Conservation (phyloP, 2,113 vertebrate genomes). For the Sinocyclocheilus rhinocerous region DNA sequence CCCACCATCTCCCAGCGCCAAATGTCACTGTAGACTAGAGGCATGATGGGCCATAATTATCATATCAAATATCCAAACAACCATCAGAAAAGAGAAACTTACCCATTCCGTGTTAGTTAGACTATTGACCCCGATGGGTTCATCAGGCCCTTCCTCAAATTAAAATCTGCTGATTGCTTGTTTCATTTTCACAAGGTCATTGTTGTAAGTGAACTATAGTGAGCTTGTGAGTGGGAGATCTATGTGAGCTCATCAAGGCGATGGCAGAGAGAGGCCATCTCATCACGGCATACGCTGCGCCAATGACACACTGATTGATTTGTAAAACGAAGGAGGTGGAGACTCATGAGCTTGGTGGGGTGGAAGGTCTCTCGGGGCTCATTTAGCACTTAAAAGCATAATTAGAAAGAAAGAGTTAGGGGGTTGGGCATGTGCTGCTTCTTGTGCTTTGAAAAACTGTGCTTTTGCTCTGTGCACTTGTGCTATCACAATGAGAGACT, state of each 20-base stretch:
- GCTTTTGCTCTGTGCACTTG: not conserved
- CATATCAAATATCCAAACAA: conserved; percentile 32
- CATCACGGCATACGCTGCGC: not conserved
- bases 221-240: not conserved
- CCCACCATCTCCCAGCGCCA: not conserved
- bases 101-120: not conserved
- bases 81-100: not conserved
- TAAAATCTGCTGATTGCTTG: conserved; percentile 42
- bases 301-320: conserved; percentile 41
- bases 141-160: conserved; percentile 35
- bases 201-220: conserved; percentile 26
- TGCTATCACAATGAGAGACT: not conserved
- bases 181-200: conserved; percentile 50
- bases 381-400: conserved; percentile 47
- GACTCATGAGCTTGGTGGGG: conserved; percentile 20
- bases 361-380: conserved; percentile 31
- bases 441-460: not conserved
- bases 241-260: not conserved
- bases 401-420: conserved; percentile 31
- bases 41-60: conserved; percentile 11
- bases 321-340: conserved; percentile 28
- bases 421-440: not conserved
- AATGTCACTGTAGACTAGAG: not conserved
- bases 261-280: conserved; percentile 4
- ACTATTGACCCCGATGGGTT: conserved; percentile 4